Conservation (phyloP, 30 jellyfish, hydroid and myxozoan species). For the Aurelia aurita region DNA sequence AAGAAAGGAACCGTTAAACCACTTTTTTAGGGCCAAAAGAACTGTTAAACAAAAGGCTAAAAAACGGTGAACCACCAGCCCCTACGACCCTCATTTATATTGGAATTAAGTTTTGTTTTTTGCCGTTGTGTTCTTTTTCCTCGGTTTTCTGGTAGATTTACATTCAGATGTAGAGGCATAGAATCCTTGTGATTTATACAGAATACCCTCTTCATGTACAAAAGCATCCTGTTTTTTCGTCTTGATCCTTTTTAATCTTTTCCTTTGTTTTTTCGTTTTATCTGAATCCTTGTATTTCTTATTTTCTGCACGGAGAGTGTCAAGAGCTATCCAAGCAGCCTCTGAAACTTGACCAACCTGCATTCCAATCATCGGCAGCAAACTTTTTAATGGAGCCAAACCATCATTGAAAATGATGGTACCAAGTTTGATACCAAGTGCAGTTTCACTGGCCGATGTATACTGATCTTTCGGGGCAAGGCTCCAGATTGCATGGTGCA, state of each 20-base stretch:
- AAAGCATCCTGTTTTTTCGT: slow-evolving; percentile 18
- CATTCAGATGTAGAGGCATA: no score
- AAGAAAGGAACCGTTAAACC: no score
- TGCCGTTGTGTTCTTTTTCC: no score
- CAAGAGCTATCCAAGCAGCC: slow-evolving; percentile 24
- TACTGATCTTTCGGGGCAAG: slow-evolving; percentile 35
- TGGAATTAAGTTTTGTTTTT: no score
- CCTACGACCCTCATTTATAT: no score
- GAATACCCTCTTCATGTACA: slow-evolving; percentile 15
- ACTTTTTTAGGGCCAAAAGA: no score
- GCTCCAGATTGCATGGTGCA: slow-evolving; percentile 31
- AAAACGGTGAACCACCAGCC: no score
- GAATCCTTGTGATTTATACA: no score
- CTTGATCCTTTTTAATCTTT: slow-evolving; percentile 17
- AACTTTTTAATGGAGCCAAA: slow-evolving; percentile 11
- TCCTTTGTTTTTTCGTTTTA: slow-evolving; percentile 1
- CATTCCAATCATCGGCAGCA: slow-evolving; percentile 13
- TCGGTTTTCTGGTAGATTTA: no score
- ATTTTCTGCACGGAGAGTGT: slow-evolving; percentile 7
- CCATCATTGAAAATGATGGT: slow-evolving; percentile 11
- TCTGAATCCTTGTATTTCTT: slow-evolving; percentile 15
- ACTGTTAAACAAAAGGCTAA: no score
- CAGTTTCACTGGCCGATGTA: slow-evolving; percentile 31
- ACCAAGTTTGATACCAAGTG: slow-evolving; percentile 12
- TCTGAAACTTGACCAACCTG: slow-evolving; percentile 13